Evolutionary conservation across 2,113 vertebrate genomes (phyloP).

Genomic region (Myiopsitta monachus): DNA sequence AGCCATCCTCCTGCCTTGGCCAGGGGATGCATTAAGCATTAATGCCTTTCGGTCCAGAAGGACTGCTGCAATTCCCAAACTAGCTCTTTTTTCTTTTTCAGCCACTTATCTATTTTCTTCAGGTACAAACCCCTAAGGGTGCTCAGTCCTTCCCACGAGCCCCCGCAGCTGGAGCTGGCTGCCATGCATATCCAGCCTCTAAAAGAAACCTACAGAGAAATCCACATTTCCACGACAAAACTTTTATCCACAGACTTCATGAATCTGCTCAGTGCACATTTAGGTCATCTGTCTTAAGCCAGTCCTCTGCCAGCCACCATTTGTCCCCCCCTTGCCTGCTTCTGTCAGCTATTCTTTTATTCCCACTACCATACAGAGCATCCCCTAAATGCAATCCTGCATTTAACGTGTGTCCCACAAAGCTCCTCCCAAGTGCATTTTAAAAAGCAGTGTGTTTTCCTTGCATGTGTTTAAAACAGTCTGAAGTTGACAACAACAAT

Average conservation of each 20-base stretch:
- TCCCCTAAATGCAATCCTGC: not conserved
- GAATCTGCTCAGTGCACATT: conserved; percentile 18
- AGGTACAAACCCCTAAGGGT: not conserved
- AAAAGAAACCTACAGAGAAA: not conserved
- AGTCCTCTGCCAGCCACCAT: not conserved
- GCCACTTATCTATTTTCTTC: not conserved
- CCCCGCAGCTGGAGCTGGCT: rapidly evolving
- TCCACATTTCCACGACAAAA: not conserved
- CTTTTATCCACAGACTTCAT: not conserved
- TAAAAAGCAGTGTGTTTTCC: not conserved
- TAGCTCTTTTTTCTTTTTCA: not conserved
- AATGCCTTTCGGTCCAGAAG: not conserved
- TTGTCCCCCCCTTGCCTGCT: not conserved
- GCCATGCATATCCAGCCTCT: not conserved
- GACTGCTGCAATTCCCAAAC: not conserved
- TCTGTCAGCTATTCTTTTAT: not conserved
- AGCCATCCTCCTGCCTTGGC: not conserved
- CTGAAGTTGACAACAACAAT: conserved; percentile 49
- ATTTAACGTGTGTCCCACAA: not conserved
- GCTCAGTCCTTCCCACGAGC: not conserved
- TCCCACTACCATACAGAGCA: not conserved
- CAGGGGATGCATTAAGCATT: rapidly evolving
- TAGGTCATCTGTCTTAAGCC: conserved; percentile 27
- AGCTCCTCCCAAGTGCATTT: not conserved
- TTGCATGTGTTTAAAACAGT: conserved; percentile 16